Evolutionary conservation across 2,888 invertebrate genomes (phyloP), one percentile per base, ranked within the genome.

Genomic region (Idaea dimidiata): DNA sequence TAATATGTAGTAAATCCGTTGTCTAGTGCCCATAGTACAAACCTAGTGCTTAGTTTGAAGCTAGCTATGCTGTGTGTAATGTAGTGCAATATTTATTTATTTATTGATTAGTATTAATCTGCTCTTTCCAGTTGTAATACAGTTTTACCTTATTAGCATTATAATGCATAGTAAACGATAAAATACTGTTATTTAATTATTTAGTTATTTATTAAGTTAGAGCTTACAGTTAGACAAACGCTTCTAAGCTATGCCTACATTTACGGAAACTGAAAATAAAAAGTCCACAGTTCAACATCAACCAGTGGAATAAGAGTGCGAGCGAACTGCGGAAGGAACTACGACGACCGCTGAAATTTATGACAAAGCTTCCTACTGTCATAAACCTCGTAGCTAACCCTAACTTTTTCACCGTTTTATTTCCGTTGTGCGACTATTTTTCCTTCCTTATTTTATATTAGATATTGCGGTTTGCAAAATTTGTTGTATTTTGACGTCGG

Each of bases 291-390:
- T 24, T 24, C 69, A 68, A 63, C 63, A 62, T 60, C 53, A 66
- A 61, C 69, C 68, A 79, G 79, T 14, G 8, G 43, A 10, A 33
- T 33, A 33, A 43, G 43, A 43, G 43, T 8, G 43, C 43, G 43
- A 43, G 43, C 83, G 79, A 77, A 79, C 81, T 84, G 84, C 84
- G 88, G 84, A 86, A 86, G 74, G 76, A 76, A 76, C 75, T 74
- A 79, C 82, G 82, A 79, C 73, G 71, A 68, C 75, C 75, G 68
- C 77, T 74, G 17, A 76, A 83, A 88, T 88, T 88, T 87, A 88
- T 83, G 85, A 79, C 74, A 78, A 72, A 75, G 76, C 78, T 78
- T 78, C 77, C 77, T 74, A 75, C 75, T 76, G 64, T 66, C 75
- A 73, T 80, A 75, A 80, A 75, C 72, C 66, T 67, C 70, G 73